A percentile compares a stretch with the other conserved stretches of the same genome.
Conservation (phyloP, 2,797 vertebrate species). For the Hemitrygon akajei region DNA sequence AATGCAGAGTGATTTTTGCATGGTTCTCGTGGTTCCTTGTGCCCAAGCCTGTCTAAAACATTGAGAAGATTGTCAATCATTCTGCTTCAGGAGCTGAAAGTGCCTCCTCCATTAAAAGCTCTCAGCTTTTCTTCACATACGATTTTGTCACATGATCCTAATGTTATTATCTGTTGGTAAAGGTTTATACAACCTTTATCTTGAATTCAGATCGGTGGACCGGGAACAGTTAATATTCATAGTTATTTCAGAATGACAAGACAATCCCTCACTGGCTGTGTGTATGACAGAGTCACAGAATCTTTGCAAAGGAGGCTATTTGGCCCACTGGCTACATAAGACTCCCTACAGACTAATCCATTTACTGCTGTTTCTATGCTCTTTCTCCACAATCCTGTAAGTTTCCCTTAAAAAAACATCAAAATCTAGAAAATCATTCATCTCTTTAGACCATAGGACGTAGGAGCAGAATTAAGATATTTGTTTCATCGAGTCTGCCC, state of each 20-base stretch:
- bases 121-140: neutral
- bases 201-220: neutral
- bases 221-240: neutral
- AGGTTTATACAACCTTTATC: neutral
- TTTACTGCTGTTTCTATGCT: too few relatives aligned
- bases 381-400: too few relatives aligned
- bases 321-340: too few relatives aligned
- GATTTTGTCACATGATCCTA: neutral
- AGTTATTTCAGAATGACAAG: neutral
- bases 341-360: too few relatives aligned
- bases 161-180: neutral
- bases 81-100: neutral
- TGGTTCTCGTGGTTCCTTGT: neutral
- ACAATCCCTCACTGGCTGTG: neutral
- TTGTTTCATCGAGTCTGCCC: too few relatives aligned
- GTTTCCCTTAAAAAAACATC: too few relatives aligned
- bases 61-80: neutral
- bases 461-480: too few relatives aligned
- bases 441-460: too few relatives aligned
- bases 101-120: neutral
- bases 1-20: neutral
- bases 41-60: neutral
- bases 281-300: too few relatives aligned
- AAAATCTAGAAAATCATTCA: too few relatives aligned
- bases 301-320: too few relatives aligned